These are phyloP conservation scores for Onthophagus taurus DNA, from an alignment of 1,140 invertebrate species.

Conservation along the genomic window DNA sequence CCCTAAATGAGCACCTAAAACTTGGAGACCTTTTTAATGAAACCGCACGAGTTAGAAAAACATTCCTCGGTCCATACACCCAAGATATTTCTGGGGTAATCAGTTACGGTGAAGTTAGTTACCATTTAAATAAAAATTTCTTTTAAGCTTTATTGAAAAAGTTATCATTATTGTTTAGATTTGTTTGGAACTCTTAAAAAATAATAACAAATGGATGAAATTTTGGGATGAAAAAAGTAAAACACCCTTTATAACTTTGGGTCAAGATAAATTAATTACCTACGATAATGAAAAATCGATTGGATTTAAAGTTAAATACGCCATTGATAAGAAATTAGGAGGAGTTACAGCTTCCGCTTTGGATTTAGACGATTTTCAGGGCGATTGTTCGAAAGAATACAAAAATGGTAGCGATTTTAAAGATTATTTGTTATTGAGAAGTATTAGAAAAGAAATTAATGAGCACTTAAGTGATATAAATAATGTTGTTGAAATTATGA, in stretches of 20 bases:
- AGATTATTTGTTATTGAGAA: conserved; percentile 5
- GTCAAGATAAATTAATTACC: conserved; percentile 47
- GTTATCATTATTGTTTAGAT: conserved; percentile 45
- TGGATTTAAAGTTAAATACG: conserved; percentile 52
- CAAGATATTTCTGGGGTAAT: conserved; percentile 75
- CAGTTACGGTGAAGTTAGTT: conserved; percentile 54
- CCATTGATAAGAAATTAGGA: conserved; percentile 48
- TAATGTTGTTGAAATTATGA: no score
- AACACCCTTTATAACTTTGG: conserved; percentile 50
- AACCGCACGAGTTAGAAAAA: no score
- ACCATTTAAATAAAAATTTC: neutral
- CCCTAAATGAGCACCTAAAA: conserved; percentile 41
- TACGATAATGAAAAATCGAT: conserved; percentile 57
- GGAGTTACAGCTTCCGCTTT: conserved; percentile 78
- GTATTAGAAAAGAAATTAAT: neutral
- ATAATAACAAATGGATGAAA: conserved; percentile 41
- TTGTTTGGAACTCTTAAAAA: conserved; percentile 46
- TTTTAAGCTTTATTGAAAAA: neutral
- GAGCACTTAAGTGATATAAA: no score
- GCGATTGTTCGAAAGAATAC: neutral
- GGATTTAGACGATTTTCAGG: conserved; percentile 4
- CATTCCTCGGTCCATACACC: conserved; percentile 67
- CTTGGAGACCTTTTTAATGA: no score
- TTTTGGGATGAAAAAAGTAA: conserved; percentile 50
- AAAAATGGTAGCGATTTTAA: conserved; percentile 2